Evolutionary conservation across 2,888 invertebrate species (phyloP).

Genomic region (Cephonodes hylas): DNA sequence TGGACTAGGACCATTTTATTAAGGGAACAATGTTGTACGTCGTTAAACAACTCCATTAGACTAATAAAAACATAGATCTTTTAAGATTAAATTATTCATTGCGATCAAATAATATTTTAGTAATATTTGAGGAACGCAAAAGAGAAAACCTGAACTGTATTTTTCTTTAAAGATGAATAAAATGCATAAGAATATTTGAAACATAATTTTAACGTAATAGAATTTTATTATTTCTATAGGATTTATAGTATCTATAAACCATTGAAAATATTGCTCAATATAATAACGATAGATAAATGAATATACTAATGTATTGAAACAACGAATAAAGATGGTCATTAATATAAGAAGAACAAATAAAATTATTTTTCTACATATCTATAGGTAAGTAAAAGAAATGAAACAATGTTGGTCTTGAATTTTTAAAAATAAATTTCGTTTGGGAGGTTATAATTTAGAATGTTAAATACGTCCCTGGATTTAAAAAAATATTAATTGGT

Average conservation of each 20-base stretch:
- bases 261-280: constrained; percentile 7
- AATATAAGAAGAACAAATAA: not conserved
- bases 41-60: not conserved
- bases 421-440: not conserved
- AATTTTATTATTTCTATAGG: not conserved
- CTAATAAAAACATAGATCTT: too few species aligned
- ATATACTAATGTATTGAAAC: not conserved
- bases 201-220: not conserved
- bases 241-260: not conserved
- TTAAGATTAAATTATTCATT: too few species aligned
- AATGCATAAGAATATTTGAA: not conserved
- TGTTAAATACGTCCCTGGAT: not conserved
- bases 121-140: not conserved
- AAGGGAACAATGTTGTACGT: not conserved
- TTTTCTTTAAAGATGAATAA: not conserved
- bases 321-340: not conserved
- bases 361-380: not conserved
- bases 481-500: constrained; percentile 7
- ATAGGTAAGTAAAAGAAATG: not conserved
- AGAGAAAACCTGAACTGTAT: not conserved
- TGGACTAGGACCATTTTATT: not conserved
- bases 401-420: not conserved
- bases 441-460: not conserved
- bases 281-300: not conserved
- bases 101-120: not conserved